Percentiles rank a stretch among this genome's conserved stretches.
Conservation (phyloP, 2,888 invertebrate species). For the Nomada lathburiana region DNA sequence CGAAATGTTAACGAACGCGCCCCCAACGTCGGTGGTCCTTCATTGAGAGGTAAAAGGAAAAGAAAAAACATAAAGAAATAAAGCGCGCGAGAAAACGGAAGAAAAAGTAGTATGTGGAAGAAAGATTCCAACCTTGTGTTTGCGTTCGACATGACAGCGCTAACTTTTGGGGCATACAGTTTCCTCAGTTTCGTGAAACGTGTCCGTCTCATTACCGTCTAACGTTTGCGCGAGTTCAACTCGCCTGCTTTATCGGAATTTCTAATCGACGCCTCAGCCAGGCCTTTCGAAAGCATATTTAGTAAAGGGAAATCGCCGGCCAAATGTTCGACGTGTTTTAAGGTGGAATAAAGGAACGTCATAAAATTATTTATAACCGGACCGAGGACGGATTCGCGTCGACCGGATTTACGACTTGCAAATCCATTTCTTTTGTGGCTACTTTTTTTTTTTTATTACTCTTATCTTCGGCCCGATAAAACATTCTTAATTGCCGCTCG, state of each 20-base stretch:
- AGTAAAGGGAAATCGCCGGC: slow-evolving; percentile 13
- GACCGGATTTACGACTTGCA: slow-evolving; percentile 23
- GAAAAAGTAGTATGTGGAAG: neutral
- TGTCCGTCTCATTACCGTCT: slow-evolving; percentile 38
- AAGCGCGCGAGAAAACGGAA: neutral
- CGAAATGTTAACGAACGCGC: slow-evolving; percentile 38
- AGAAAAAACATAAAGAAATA: neutral
- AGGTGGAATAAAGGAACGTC: neutral
- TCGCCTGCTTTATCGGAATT: slow-evolving; percentile 38
- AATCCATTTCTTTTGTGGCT: neutral
- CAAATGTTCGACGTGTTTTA: neutral
- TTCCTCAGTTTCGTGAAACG: slow-evolving; percentile 42
- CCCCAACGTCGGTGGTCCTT: slow-evolving; percentile 46
- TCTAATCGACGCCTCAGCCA: slow-evolving; percentile 15
- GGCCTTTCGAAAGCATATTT: slow-evolving; percentile 12
- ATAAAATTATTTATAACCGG: slow-evolving; percentile 21
- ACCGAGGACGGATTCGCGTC: neutral
- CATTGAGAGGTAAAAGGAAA: neutral
- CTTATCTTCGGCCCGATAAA: neutral
- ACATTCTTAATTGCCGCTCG: slow-evolving; percentile 13
- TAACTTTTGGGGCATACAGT: slow-evolving; percentile 55
- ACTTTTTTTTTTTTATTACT: neutral
- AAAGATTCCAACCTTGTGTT: slow-evolving; percentile 25
- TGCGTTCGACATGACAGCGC: slow-evolving; percentile 42
- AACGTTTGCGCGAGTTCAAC: slow-evolving; percentile 40